Conservation (phyloP, 2,888 invertebrate genomes). For the Lycocerus yunnanus region DNA sequence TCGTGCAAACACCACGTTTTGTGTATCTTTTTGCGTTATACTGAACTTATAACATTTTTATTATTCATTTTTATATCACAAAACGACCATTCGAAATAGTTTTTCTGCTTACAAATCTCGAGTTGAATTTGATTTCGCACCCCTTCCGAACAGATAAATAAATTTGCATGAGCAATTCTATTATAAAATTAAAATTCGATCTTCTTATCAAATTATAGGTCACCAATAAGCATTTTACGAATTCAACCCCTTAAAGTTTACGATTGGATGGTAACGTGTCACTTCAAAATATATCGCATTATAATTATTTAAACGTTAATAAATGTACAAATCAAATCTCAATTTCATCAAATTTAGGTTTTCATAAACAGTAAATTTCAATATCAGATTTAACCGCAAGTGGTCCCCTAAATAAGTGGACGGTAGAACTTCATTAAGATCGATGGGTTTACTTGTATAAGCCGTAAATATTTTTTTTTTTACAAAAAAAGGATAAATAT, state of each 20-base stretch:
- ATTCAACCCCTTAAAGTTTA: slow-evolving; percentile 25
- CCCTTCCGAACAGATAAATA: slow-evolving; percentile 8
- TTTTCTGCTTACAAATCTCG: background rate
- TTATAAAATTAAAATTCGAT: slow-evolving; percentile 42
- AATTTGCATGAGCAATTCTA: slow-evolving; percentile 11
- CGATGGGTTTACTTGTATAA: no score
- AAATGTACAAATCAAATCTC: background rate
- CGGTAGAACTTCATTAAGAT: background rate
- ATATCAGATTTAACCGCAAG: no score
- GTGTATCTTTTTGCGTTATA: background rate
- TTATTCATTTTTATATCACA: background rate
- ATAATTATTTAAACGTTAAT: slow-evolving; percentile 35
- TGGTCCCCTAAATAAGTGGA: background rate
- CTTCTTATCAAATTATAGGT: slow-evolving; percentile 47
- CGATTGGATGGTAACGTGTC: slow-evolving; percentile 28
- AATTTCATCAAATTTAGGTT: background rate
- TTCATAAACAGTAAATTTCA: background rate
- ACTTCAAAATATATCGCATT: slow-evolving; percentile 13
- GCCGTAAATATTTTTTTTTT: background rate
- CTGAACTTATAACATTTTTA: background rate
- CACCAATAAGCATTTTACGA: slow-evolving; percentile 46
- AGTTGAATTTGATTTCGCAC: slow-evolving; percentile 19
- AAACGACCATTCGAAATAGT: background rate
- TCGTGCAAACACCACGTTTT: slow-evolving; percentile 18
- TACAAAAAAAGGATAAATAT: background rate